phyloP scores from a whole-genome alignment of 2,113 vertebrate species.

The Phrynosoma blainvillii region DNA sequence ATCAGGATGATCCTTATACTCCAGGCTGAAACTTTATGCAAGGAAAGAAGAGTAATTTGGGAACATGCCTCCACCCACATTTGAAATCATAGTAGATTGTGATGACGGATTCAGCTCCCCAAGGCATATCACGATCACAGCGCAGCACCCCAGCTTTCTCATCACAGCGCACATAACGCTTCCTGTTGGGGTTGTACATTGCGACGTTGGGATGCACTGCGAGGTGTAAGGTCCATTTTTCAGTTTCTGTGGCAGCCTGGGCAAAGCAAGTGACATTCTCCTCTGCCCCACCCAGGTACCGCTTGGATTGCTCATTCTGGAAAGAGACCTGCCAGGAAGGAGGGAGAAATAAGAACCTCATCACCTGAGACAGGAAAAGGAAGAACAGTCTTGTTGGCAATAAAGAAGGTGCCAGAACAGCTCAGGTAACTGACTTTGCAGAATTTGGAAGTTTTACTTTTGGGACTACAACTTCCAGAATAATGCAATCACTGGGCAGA shows the following conservation, averaged over 20 bases:
- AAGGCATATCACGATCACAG: conserved; percentile 50
- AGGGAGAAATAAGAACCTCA: background rate
- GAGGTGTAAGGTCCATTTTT: conserved; percentile 50
- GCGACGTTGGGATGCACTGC: conserved; percentile 45
- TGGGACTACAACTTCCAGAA: too few relatives aligned
- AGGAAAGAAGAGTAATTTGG: background rate
- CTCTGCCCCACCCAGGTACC: conserved; percentile 52
- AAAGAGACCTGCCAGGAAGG: conserved; percentile 37
- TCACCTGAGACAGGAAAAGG: background rate
- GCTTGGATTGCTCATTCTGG: conserved; percentile 48
- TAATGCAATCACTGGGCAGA: too few relatives aligned
- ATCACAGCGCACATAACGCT: conserved; percentile 45
- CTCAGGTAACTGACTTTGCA: too few relatives aligned
- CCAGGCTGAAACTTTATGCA: too few relatives aligned
- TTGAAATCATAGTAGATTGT: conserved; percentile 43
- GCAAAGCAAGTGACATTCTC: conserved; percentile 54
- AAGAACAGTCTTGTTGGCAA: background rate
- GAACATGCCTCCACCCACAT: conserved; percentile 22
- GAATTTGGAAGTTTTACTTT: too few relatives aligned
- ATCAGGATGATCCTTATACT: background rate
- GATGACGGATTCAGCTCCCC: conserved; percentile 45
- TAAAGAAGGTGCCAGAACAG: background rate
- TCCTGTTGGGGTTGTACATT: conserved; percentile 35
- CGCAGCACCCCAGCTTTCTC: conserved; percentile 18
- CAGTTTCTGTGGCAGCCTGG: conserved; percentile 39